phyloP scores from a whole-genome alignment of 2,888 invertebrate genomes.

The Molorchus minor region DNA sequence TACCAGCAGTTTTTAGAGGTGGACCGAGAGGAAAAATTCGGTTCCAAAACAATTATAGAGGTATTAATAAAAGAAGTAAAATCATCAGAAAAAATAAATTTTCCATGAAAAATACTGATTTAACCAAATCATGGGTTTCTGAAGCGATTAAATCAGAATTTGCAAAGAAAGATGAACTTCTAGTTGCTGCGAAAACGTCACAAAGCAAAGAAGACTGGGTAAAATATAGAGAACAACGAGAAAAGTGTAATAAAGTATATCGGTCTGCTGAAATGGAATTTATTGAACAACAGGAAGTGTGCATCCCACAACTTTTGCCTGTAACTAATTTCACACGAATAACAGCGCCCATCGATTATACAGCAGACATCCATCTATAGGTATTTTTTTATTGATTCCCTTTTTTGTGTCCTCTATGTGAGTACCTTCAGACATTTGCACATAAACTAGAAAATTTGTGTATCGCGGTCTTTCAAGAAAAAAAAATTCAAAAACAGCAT shows the following conservation, averaged over 20 bases:
- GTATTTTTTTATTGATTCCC: conserved; percentile 54
- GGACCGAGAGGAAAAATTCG: conserved; percentile 42
- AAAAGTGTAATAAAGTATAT: conserved; percentile 68
- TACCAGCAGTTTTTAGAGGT: conserved; percentile 46
- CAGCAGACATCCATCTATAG: conserved; percentile 62
- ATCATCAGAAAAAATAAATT: conserved; percentile 52
- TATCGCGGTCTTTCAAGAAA: too few species aligned
- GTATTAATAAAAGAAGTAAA: conserved; percentile 52
- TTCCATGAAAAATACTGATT: conserved; percentile 53
- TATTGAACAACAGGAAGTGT: conserved; percentile 66
- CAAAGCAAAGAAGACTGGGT: conserved; percentile 67
- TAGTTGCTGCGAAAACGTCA: conserved; percentile 62
- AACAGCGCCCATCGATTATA: conserved; percentile 63
- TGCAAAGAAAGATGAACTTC: conserved; percentile 62
- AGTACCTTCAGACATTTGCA: too few species aligned
- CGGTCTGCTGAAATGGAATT: conserved; percentile 66
- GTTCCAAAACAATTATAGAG: conserved; percentile 45
- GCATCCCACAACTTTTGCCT: conserved; percentile 63
- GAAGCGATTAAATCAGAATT: conserved; percentile 67
- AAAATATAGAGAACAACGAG: conserved; percentile 67
- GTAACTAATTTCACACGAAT: conserved; percentile 59
- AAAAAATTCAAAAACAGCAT: too few species aligned
- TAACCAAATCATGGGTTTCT: conserved; percentile 69
- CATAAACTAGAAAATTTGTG: too few species aligned
- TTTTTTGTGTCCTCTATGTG: conserved; percentile 32